These are phyloP conservation scores for Trogon melanurus DNA, from an alignment of 2,113 vertebrate genomes.

Conservation along the genomic window DNA sequence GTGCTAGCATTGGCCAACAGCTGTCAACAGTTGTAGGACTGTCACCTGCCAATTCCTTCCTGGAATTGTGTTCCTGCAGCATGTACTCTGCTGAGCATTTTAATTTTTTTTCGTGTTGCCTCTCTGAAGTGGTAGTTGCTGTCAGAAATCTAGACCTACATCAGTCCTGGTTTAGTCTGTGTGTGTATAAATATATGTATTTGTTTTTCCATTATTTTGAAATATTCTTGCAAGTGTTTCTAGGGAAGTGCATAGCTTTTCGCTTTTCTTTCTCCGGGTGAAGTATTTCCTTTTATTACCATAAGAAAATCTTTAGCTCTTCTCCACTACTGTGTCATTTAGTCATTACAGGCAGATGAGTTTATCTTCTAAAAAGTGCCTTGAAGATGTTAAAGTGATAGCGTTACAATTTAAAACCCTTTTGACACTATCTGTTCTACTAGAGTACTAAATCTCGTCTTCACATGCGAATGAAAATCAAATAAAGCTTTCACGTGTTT, in stretches of 20 bases:
- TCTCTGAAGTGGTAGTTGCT: background rate
- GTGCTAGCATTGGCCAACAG: background rate
- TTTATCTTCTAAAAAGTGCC: conserved; percentile 52
- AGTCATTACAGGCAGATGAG: conserved; percentile 31
- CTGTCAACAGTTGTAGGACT: background rate
- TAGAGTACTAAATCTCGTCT: conserved; percentile 50
- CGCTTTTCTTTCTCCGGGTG: background rate
- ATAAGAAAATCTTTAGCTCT: conserved; percentile 45
- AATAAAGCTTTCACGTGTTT: conserved; percentile 65
- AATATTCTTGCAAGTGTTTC: background rate
- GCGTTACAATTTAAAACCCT: conserved; percentile 50
- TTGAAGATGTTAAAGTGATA: conserved; percentile 65
- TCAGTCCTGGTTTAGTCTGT: background rate
- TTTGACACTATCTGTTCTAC: conserved; percentile 49
- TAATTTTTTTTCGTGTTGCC: background rate
- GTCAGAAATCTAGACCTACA: background rate
- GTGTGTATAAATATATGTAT: background rate
- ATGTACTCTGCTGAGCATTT: background rate
- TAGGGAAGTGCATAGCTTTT: background rate
- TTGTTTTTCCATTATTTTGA: conserved; percentile 28
- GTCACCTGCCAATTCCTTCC: background rate
- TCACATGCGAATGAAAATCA: conserved; percentile 37
- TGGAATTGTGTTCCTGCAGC: background rate
- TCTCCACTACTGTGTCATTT: conserved; percentile 51
- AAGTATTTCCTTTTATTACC: conserved; percentile 13